These are phyloP conservation scores for Epicauta chinensis DNA, from an alignment of 1,140 invertebrate genomes.

Conservation along the genomic window DNA sequence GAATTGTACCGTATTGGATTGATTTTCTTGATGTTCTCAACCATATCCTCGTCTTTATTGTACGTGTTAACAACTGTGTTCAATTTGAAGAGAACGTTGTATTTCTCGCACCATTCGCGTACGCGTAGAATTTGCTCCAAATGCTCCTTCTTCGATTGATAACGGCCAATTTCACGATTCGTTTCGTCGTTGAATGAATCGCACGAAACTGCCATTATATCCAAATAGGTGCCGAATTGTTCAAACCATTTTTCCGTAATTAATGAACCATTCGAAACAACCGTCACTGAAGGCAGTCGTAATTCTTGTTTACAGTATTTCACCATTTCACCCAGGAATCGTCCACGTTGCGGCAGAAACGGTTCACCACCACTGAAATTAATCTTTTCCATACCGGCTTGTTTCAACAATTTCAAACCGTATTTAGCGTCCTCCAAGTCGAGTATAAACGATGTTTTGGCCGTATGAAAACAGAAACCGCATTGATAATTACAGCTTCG, in stretches of 20 bases:
- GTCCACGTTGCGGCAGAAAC: slow-evolving; percentile 37
- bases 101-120: slow-evolving; percentile 42
- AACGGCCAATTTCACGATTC: slow-evolving; percentile 41
- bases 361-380: slow-evolving; percentile 47
- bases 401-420: slow-evolving; percentile 38
- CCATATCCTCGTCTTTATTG: slow-evolving; percentile 47
- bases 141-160: slow-evolving; percentile 40
- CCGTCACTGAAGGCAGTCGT: slow-evolving; percentile 40
- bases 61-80: slow-evolving; percentile 49
- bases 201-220: slow-evolving; percentile 45
- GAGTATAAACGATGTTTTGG: slow-evolving; percentile 42
- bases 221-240: slow-evolving; percentile 39
- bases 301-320: slow-evolving; percentile 41
- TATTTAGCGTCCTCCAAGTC: slow-evolving; percentile 41
- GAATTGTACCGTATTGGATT: slow-evolving; percentile 39
- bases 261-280: slow-evolving; percentile 46
- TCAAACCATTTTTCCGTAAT: slow-evolving; percentile 42
- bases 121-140: slow-evolving; percentile 41
- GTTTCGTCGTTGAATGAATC: slow-evolving; percentile 44
- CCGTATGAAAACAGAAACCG: slow-evolving; percentile 47
- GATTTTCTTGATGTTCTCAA: slow-evolving; percentile 37
- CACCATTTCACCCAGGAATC: slow-evolving; percentile 42
- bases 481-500: slow-evolving; percentile 44
- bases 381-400: slow-evolving; percentile 45
- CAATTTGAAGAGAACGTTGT: slow-evolving; percentile 47